Percentiles rank a stretch among this genome's conserved stretches.
phyloP scores from a whole-genome alignment of 2,113 vertebrate species.

The Hassar affinis region DNA sequence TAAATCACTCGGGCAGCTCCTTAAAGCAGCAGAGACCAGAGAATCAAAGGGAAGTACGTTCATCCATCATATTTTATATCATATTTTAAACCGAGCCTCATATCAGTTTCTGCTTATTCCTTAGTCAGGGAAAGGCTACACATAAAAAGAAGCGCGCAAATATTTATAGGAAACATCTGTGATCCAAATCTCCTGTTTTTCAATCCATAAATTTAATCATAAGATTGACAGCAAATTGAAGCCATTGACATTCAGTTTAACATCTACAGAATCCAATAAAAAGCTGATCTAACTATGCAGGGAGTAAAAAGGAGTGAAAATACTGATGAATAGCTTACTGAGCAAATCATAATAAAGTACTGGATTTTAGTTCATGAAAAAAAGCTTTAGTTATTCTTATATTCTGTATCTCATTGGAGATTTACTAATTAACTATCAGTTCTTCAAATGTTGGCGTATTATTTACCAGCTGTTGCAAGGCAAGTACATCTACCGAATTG shows the following conservation, averaged over 20 bases:
- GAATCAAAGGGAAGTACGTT: constrained; percentile 54
- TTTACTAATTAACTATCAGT: not conserved
- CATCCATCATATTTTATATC: constrained; percentile 60
- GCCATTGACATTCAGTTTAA: not conserved
- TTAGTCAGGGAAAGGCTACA: constrained; percentile 1
- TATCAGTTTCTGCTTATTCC: constrained; percentile 8
- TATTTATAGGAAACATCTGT: constrained; percentile 18
- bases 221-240: not conserved
- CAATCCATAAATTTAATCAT: not conserved
- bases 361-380: not conserved
- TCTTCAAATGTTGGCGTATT: not conserved
- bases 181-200: constrained; percentile 18
- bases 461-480: not conserved
- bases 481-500: not conserved
- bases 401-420: not conserved
- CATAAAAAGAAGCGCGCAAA: constrained; percentile 10
- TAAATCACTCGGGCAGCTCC: constrained; percentile 50
- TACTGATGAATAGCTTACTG: not conserved
- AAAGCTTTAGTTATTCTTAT: not conserved
- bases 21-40: constrained; percentile 53
- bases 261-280: too few species aligned
- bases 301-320: not conserved
- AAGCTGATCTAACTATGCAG: not conserved
- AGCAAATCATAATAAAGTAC: not conserved
- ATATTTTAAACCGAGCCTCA: constrained; percentile 45